Evolutionary conservation across 1,140 invertebrate species (phyloP).

Genomic region (Aplysia californica): DNA sequence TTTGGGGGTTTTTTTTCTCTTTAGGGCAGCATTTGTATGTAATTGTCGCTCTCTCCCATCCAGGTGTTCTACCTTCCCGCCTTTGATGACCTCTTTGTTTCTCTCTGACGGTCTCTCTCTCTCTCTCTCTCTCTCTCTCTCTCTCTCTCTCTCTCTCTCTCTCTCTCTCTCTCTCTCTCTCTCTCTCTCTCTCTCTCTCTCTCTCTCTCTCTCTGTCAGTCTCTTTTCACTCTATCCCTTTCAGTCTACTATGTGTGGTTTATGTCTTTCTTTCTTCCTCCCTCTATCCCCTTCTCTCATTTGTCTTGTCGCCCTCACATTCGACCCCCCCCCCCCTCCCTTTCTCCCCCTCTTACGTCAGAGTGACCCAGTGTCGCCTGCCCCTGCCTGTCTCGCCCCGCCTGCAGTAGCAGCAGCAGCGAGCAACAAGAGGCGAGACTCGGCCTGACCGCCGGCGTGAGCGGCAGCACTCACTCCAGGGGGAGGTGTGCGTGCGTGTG

Average conservation of each 20-base stretch:
- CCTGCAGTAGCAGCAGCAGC: too few species aligned
- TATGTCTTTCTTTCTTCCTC: background rate
- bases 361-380: too few species aligned
- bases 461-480: too few species aligned
- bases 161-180: background rate
- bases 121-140: background rate
- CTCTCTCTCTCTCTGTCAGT: background rate
- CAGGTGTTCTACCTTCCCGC: too few species aligned
- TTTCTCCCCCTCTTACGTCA: background rate
- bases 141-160: background rate
- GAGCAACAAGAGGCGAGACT: too few species aligned
- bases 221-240: background rate
- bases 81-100: too few species aligned
- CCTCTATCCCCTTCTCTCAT: background rate
- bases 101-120: background rate
- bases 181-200: background rate
- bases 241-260: background rate
- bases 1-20: too few species aligned
- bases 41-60: too few species aligned
- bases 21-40: too few species aligned
- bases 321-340: background rate
- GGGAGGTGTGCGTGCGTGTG: too few species aligned
- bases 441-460: too few species aligned
- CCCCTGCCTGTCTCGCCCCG: background rate
- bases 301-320: background rate